Evolutionary conservation across 2,888 invertebrate species (phyloP).

Genomic region (Lasioglossum zephyrum): DNA sequence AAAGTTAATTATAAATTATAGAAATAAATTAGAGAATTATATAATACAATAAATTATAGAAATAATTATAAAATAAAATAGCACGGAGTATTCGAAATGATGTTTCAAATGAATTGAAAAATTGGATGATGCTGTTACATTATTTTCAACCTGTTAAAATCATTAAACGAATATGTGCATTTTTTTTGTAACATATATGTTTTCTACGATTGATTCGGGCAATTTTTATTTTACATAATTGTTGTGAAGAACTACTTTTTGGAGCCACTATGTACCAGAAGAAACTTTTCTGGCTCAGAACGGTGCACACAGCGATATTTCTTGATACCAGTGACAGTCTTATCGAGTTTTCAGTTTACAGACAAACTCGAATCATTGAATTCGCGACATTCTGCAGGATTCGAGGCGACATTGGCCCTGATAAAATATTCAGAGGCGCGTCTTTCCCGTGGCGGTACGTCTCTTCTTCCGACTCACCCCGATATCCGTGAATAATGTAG

Average conservation of each 20-base stretch:
- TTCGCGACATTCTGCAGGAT: background rate
- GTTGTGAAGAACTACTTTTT: too few relatives aligned
- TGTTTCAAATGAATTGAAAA: too few relatives aligned
- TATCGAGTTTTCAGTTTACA: background rate
- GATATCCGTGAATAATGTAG: background rate
- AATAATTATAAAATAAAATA: too few relatives aligned
- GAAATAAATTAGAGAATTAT: too few relatives aligned
- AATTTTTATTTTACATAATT: too few relatives aligned
- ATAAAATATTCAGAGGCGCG: background rate
- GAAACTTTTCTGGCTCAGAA: background rate
- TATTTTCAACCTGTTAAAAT: too few relatives aligned
- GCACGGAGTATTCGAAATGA: too few relatives aligned
- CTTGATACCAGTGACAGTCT: background rate
- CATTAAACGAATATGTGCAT: too few relatives aligned
- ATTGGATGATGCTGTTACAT: too few relatives aligned
- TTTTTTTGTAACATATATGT: too few relatives aligned
- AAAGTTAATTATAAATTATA: background rate
- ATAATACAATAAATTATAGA: too few relatives aligned
- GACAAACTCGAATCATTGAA: background rate
- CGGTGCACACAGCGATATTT: background rate
- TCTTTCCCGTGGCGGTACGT: background rate
- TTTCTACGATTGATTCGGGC: too few relatives aligned
- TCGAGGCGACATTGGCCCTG: background rate
- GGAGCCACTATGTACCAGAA: background rate
- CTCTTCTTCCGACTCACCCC: background rate